Evolutionary conservation across 1,140 invertebrate species (phyloP).

Genomic region (Meloidogyne exigua): DNA sequence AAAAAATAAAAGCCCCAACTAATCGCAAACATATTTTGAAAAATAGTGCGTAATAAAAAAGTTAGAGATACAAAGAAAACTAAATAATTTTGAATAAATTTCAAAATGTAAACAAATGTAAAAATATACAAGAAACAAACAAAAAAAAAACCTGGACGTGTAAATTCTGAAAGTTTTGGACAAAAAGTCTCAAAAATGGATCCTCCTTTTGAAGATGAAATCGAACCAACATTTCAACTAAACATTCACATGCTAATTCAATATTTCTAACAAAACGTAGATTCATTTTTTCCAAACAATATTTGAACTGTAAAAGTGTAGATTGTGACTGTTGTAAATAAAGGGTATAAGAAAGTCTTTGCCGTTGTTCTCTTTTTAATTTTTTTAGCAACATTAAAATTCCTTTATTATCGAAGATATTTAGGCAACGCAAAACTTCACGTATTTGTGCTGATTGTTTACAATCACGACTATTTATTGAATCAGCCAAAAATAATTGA

Average conservation of each 20-base stretch:
- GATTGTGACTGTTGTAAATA: slow-evolving; percentile 82
- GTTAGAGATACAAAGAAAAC: background rate
- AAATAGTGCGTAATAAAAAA: background rate
- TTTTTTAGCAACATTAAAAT: slow-evolving; percentile 76
- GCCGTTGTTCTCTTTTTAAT: slow-evolving; percentile 78
- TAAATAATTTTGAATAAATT: background rate
- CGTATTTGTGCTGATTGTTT: slow-evolving; percentile 80
- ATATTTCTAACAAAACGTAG: slow-evolving; percentile 68
- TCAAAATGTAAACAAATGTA: background rate
- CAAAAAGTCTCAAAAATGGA: slow-evolving; percentile 71
- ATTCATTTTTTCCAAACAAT: slow-evolving; percentile 69
- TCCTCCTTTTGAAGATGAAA: slow-evolving; percentile 76
- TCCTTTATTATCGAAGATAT: slow-evolving; percentile 74
- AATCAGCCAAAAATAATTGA: slow-evolving; percentile 78
- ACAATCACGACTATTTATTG: slow-evolving; percentile 79
- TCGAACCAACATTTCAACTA: slow-evolving; percentile 77
- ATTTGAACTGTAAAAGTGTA: slow-evolving; percentile 76
- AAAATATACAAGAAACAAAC: slow-evolving; percentile 66
- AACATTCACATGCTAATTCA: slow-evolving; percentile 74
- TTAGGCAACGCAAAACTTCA: slow-evolving; percentile 79
- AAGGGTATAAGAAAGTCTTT: slow-evolving; percentile 77
- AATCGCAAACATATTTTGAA: too few relatives aligned
- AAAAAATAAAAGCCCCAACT: too few relatives aligned
- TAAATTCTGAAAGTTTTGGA: slow-evolving; percentile 72
- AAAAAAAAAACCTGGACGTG: slow-evolving; percentile 68